Percentiles rank a stretch among this genome's conserved stretches.
phyloP scores from a whole-genome alignment of 2,888 invertebrate genomes.

The Coenonympha arcania region DNA sequence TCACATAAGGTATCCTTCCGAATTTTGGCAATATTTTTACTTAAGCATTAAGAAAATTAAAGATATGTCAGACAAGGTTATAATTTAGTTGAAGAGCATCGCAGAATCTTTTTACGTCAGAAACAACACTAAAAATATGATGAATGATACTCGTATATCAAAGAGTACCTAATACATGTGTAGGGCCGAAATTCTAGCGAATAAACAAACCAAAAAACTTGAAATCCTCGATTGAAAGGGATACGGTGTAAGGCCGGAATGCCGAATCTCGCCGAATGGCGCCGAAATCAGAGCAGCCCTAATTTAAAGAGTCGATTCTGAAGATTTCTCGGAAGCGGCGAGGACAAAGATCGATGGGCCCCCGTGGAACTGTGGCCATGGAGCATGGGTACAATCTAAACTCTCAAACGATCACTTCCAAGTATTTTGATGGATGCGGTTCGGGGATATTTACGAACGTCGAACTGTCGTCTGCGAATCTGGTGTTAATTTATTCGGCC shows the following conservation, averaged over 20 bases:
- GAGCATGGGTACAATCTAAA: too few species aligned
- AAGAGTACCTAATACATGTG: not conserved
- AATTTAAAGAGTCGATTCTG: constrained; percentile 22
- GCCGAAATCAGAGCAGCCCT: constrained; percentile 23
- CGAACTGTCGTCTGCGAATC: constrained; percentile 37
- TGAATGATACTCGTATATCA: not conserved
- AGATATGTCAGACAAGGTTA: too few species aligned
- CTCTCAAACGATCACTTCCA: constrained; percentile 28
- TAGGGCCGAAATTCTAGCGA: not conserved
- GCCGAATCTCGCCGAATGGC: constrained; percentile 19
- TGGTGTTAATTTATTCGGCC: constrained; percentile 35
- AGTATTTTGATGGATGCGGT: constrained; percentile 29
- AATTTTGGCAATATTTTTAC: too few species aligned
- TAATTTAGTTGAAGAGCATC: too few species aligned
- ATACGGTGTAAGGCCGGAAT: constrained; percentile 1
- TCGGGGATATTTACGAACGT: constrained; percentile 20
- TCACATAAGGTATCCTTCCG: too few species aligned
- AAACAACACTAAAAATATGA: not conserved
- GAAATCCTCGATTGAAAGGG: not conserved
- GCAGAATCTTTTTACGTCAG: not conserved
- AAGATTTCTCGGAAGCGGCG: constrained; percentile 32
- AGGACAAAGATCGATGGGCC: constrained; percentile 32
- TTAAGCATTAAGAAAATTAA: too few species aligned
- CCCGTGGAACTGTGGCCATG: not conserved
- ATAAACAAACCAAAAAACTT: not conserved